These are phyloP conservation scores for Melieria crassipennis DNA, from an alignment of 2,888 invertebrate genomes.

Conservation along the genomic window DNA sequence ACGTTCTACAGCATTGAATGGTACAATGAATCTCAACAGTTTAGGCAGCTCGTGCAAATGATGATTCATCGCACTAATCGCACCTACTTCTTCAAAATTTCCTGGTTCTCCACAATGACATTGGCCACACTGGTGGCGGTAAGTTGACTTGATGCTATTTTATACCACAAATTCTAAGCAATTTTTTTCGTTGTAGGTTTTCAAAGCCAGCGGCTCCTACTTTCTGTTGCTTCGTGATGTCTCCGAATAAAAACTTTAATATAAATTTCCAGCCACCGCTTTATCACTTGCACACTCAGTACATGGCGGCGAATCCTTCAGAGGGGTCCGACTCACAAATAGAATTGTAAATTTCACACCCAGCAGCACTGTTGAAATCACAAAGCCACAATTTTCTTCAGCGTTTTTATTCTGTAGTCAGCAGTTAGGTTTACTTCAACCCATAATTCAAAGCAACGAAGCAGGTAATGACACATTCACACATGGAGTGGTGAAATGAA, in stretches of 20 bases:
- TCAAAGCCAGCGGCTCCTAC: slow-evolving; percentile 58
- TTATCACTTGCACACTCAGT: too few species aligned
- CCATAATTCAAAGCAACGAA: too few species aligned
- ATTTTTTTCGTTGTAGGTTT: slow-evolving; percentile 50
- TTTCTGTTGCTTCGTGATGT: slow-evolving; percentile 55
- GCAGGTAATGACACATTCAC: too few species aligned
- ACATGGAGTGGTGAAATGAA: too few species aligned
- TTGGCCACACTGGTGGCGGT: slow-evolving; percentile 56
- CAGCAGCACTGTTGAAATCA: too few species aligned
- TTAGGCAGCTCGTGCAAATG: slow-evolving; percentile 53
- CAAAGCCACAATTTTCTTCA: too few species aligned
- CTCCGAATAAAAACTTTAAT: slow-evolving; percentile 34
- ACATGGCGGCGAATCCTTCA: too few species aligned
- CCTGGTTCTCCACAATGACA: slow-evolving; percentile 59
- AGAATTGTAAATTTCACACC: too few species aligned
- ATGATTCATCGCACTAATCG: slow-evolving; percentile 57
- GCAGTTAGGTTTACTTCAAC: too few species aligned
- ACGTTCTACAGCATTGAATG: slow-evolving; percentile 55
- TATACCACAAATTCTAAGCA: background rate
- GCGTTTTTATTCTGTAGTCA: too few species aligned
- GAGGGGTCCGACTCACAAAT: too few species aligned
- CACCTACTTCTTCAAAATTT: slow-evolving; percentile 49
- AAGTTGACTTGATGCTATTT: slow-evolving; percentile 32
- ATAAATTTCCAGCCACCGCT: too few species aligned
- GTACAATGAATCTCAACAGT: slow-evolving; percentile 54